phyloP scores from a whole-genome alignment of 1,140 invertebrate species.

The Drosophila cardini region DNA sequence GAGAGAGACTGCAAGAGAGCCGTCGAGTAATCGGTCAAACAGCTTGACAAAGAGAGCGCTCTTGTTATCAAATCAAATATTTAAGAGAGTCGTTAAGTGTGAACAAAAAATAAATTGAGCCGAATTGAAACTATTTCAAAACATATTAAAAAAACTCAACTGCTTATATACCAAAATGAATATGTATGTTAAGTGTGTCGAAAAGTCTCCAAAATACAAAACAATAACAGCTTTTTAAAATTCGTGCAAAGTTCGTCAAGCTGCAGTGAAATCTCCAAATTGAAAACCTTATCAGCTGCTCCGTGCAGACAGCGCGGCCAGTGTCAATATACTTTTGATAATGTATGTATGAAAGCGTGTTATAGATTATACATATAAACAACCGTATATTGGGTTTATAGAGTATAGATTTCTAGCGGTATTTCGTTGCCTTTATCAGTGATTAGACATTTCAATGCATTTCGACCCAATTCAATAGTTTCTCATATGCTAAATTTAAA shows the following conservation, averaged over 20 bases:
- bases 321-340: slow-evolving; percentile 78
- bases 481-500: slow-evolving; percentile 53
- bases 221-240: slow-evolving; percentile 26
- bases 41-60: slow-evolving; percentile 1
- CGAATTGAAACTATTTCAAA: slow-evolving; percentile 17
- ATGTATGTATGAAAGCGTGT: slow-evolving; percentile 9
- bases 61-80: slow-evolving; percentile 18
- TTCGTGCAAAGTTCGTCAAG: slow-evolving; percentile 59
- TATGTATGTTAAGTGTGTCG: slow-evolving; percentile 1
- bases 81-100: slow-evolving; percentile 20
- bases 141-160: slow-evolving; percentile 8
- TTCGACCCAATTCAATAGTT: slow-evolving; percentile 31
- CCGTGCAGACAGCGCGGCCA: slow-evolving; percentile 57
- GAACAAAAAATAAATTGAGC: slow-evolving; percentile 7
- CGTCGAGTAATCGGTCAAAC: slow-evolving; percentile 5
- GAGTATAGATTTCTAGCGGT: slow-evolving; percentile 12
- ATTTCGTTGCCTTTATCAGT: slow-evolving; percentile 40
- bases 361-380: slow-evolving; percentile 10
- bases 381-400: slow-evolving; percentile 5
- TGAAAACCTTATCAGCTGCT: slow-evolving; percentile 52
- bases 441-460: slow-evolving; percentile 43
- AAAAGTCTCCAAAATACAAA: slow-evolving; percentile 17
- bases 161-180: not conserved
- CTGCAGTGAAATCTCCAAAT: slow-evolving; percentile 48
- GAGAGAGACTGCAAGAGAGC: slow-evolving; percentile 1